A percentile compares a stretch with the other conserved stretches of the same genome.
Evolutionary conservation across 2,888 invertebrate genomes (phyloP).

Genomic region (Fragum fragum): DNA sequence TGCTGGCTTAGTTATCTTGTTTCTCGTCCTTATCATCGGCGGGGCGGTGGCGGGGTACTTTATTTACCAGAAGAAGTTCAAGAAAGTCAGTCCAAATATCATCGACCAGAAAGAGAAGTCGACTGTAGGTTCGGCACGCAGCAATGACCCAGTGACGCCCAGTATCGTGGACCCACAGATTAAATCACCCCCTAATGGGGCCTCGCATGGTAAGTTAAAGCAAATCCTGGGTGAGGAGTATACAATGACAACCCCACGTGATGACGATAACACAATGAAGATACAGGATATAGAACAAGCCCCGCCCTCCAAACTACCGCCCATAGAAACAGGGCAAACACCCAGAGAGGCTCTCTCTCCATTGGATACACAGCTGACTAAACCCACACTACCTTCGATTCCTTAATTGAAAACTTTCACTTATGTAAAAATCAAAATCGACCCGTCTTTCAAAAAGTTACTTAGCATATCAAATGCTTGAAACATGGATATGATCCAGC

Average conservation of each 20-base stretch:
- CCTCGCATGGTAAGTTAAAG: constrained; percentile 64
- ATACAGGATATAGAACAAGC: constrained; percentile 18
- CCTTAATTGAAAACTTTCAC: constrained; percentile 22
- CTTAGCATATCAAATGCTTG: no score
- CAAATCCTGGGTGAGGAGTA: constrained; percentile 59
- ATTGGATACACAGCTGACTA: constrained; percentile 59
- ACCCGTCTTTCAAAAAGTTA: no score
- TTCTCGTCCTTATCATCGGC: constrained; percentile 49
- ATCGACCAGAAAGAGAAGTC: constrained; percentile 41
- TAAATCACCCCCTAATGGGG: constrained; percentile 39
- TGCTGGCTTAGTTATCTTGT: constrained; percentile 49
- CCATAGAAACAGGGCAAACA: constrained; percentile 50
- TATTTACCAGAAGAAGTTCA: constrained; percentile 62
- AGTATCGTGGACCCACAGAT: constrained; percentile 53
- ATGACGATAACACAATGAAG: constrained; percentile 15
- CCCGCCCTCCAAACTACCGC: constrained; percentile 40
- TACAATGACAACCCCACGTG: constrained; percentile 45
- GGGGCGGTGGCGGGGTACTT: constrained; percentile 57
- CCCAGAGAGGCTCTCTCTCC: constrained; percentile 60
- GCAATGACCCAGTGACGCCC: constrained; percentile 55
- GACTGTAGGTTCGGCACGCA: neutral
- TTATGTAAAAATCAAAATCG: no score
- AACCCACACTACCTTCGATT: constrained; percentile 55
- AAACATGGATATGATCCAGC: no score
- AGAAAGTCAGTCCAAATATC: constrained; percentile 57